These are phyloP conservation scores for Agonopterix alstromeriana DNA, from an alignment of 2,888 invertebrate species.

Conservation along the genomic window DNA sequence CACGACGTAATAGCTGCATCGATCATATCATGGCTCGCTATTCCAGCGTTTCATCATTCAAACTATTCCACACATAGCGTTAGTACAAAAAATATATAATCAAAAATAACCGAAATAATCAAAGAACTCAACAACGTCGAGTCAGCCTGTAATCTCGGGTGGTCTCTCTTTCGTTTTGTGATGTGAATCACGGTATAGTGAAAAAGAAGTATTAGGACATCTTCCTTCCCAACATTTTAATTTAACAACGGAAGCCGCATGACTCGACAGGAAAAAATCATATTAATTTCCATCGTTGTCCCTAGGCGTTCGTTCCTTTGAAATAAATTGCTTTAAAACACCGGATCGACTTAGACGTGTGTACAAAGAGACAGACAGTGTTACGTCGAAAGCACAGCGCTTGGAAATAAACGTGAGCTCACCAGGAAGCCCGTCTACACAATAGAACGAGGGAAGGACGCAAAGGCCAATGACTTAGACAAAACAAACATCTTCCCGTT, in stretches of 20 bases:
- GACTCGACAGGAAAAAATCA: slow-evolving; percentile 63
- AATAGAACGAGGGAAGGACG: slow-evolving; percentile 42
- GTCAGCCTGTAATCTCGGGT: slow-evolving; percentile 35
- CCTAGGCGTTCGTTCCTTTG: slow-evolving; percentile 35
- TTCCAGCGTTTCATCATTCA: background rate
- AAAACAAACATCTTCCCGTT: slow-evolving; percentile 29
- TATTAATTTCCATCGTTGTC: slow-evolving; percentile 59
- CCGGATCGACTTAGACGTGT: slow-evolving; percentile 31
- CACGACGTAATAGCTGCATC: background rate
- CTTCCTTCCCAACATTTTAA: slow-evolving; percentile 57
- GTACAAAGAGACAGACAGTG: slow-evolving; percentile 43
- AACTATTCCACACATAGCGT: background rate
- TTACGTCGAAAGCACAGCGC: slow-evolving; percentile 25
- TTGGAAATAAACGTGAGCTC: slow-evolving; percentile 58
- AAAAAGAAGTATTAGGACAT: slow-evolving; percentile 50
- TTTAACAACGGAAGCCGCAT: slow-evolving; percentile 69
- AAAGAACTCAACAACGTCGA: slow-evolving; percentile 11
- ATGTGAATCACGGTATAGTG: slow-evolving; percentile 17
- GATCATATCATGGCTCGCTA: slow-evolving; percentile 3
- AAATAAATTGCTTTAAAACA: slow-evolving; percentile 52
- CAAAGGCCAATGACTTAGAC: slow-evolving; percentile 45
- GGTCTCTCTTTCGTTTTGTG: slow-evolving; percentile 37
- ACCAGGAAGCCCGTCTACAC: slow-evolving; percentile 47
- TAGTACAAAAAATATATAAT: background rate
- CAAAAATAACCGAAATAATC: slow-evolving; percentile 2